phyloP scores from a whole-genome alignment of 2,797 vertebrate species.

The Tympanoctomys barrerae region DNA sequence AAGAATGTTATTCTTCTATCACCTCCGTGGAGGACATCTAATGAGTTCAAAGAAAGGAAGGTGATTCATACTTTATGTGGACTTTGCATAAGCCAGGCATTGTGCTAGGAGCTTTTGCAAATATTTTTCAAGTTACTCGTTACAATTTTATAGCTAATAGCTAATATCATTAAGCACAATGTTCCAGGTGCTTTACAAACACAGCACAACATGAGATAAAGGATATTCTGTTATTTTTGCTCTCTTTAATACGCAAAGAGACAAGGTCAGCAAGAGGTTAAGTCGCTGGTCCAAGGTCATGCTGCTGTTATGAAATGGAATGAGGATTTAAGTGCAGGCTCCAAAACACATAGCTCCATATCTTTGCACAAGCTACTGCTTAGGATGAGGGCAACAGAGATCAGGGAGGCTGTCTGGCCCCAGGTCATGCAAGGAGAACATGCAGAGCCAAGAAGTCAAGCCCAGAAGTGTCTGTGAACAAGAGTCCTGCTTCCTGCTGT shows the following conservation, averaged over 20 bases:
- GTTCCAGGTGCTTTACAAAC: slow-evolving; percentile 17
- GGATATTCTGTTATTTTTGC: not conserved
- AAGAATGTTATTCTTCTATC: not conserved
- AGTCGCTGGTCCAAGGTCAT: not conserved
- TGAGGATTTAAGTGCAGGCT: not conserved
- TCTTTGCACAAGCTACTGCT: not conserved
- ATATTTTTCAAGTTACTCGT: slow-evolving; percentile 54
- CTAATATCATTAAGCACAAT: slow-evolving; percentile 56
- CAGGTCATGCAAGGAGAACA: not conserved
- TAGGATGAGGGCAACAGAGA: not conserved
- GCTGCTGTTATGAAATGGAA: not conserved
- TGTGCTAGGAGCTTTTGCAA: slow-evolving; percentile 18
- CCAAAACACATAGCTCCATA: not conserved
- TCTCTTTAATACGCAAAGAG: slow-evolving; percentile 48
- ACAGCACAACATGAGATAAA: not conserved
- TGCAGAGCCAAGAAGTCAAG: not conserved
- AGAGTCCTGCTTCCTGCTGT: not conserved
- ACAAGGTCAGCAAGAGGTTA: not conserved
- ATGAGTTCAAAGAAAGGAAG: not conserved
- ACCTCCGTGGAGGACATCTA: not conserved
- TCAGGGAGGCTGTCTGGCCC: not conserved
- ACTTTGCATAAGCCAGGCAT: not conserved
- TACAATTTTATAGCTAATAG: slow-evolving; percentile 39
- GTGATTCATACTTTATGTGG: not conserved
- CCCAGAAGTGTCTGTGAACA: not conserved